These are phyloP conservation scores for Propithecus perrieri DNA, from an alignment of 2,797 vertebrate genomes.

Conservation along the genomic window DNA sequence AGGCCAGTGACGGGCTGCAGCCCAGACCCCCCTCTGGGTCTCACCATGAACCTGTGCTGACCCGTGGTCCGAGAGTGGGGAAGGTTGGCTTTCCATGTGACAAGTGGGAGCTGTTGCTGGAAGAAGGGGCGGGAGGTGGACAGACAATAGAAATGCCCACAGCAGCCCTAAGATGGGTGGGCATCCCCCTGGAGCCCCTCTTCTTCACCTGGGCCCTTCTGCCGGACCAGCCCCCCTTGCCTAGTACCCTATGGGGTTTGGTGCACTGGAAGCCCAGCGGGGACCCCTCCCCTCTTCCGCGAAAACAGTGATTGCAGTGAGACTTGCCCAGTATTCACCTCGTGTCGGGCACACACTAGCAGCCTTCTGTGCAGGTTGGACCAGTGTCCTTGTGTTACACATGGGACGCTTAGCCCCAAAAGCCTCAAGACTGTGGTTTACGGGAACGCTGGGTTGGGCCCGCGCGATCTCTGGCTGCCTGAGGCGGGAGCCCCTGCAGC, in stretches of 20 bases:
- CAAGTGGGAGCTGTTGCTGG: not conserved
- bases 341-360: no score
- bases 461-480: not conserved
- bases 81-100: not conserved
- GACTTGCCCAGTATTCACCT: accelerated
- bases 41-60: not conserved
- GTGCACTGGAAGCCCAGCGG: not conserved
- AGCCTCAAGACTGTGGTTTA: accelerated
- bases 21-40: not conserved
- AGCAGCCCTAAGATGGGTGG: not conserved
- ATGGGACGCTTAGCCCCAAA: not conserved
- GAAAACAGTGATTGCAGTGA: not conserved
- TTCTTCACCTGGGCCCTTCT: not conserved
- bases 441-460: accelerated
- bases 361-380: not conserved
- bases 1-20: not conserved
- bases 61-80: not conserved
- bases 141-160: not conserved
- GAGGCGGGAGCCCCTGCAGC: accelerated
- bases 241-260: accelerated
- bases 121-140: not conserved
- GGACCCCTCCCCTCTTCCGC: not conserved
- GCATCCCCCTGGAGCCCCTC: not conserved
- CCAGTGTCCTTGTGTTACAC: not conserved
- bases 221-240: accelerated